Conservation (phyloP, 2,797 vertebrate genomes). For the Triplophysa yarkandensis region DNA sequence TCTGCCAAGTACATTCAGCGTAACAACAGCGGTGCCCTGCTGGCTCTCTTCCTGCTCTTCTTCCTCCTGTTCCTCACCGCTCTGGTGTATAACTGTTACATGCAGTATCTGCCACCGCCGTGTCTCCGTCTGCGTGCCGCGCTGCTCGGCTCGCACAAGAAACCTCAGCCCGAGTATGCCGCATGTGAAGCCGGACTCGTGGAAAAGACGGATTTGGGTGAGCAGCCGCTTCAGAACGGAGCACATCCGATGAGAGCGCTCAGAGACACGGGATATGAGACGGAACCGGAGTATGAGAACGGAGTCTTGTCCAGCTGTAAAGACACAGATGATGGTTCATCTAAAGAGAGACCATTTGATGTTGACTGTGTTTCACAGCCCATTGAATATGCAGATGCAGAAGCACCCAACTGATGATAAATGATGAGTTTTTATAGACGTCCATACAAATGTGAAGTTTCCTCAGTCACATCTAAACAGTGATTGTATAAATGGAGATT, state of each 20-base stretch:
- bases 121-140: slow-evolving; percentile 85
- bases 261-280: slow-evolving; percentile 92
- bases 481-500: not conserved
- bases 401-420: slow-evolving; percentile 62
- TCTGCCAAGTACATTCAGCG: slow-evolving; percentile 83
- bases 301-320: slow-evolving; percentile 76
- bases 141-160: slow-evolving; percentile 85
- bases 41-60: slow-evolving; percentile 89
- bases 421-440: too few relatives aligned
- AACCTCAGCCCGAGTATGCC: slow-evolving; percentile 79
- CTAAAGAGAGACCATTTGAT: slow-evolving; percentile 86
- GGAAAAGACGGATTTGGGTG: slow-evolving; percentile 80
- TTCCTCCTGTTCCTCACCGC: slow-evolving; percentile 87
- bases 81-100: slow-evolving; percentile 93
- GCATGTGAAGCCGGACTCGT: slow-evolving; percentile 88
- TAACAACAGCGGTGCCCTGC: slow-evolving; percentile 81
- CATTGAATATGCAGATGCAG: slow-evolving; percentile 90
- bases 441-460: not conserved
- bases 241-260: slow-evolving; percentile 80
- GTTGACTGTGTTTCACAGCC: slow-evolving; percentile 87
- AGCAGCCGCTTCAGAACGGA: slow-evolving; percentile 76
- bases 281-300: slow-evolving; percentile 86
- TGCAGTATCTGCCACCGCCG: slow-evolving; percentile 88
- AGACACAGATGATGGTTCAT: slow-evolving; percentile 72
- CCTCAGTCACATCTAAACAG: not conserved